Conservation (phyloP, 2,113 vertebrate genomes). For the Archocentrus centrarchus region DNA sequence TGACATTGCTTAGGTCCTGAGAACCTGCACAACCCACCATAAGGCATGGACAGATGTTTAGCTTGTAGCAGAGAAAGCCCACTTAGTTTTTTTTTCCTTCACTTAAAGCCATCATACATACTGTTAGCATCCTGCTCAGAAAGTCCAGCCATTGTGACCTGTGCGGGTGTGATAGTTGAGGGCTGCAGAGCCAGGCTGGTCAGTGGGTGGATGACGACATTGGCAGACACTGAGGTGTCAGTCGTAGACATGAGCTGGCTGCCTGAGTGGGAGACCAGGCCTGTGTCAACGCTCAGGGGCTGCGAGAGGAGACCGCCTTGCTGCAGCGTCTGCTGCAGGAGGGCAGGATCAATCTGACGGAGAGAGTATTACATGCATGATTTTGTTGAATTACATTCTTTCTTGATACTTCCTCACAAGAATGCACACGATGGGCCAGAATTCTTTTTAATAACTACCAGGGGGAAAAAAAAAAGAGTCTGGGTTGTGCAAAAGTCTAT, state of each 20-base stretch:
- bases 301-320: constrained; percentile 89
- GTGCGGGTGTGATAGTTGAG: constrained; percentile 82
- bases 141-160: constrained; percentile 86
- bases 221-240: constrained; percentile 85
- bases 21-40: constrained; percentile 77
- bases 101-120: background rate
- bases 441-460: no score
- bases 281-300: constrained; percentile 85
- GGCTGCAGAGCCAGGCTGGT: constrained; percentile 90
- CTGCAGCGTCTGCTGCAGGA: constrained; percentile 94
- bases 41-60: background rate
- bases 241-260: constrained; percentile 83
- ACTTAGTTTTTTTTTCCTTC: background rate
- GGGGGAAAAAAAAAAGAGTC: no score
- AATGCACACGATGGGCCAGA: no score
- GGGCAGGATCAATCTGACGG: constrained; percentile 90
- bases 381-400: background rate
- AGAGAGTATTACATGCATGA: background rate
- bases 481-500: no score
- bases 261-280: constrained; percentile 77
- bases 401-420: no score
- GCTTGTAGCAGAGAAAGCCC: background rate
- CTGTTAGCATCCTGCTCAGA: constrained; percentile 87
- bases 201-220: constrained; percentile 94
- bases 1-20: constrained; percentile 91